These are phyloP conservation scores for Cylindroiulus punctatus DNA, from an alignment of 2,888 invertebrate genomes.

Conservation along the genomic window DNA sequence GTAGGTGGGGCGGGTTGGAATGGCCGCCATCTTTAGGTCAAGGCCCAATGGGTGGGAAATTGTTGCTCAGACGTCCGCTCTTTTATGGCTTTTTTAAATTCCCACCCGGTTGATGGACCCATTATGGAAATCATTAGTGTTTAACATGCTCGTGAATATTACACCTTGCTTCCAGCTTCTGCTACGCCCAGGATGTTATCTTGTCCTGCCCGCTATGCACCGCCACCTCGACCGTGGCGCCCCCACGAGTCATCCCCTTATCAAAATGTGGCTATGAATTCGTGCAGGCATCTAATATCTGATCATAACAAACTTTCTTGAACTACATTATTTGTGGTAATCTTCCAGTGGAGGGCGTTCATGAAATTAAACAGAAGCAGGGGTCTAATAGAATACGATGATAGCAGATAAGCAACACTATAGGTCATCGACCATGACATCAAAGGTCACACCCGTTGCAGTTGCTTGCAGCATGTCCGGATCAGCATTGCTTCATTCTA, in stretches of 20 bases:
- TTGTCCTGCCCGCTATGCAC: background rate
- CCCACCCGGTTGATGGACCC: background rate
- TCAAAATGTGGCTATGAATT: background rate
- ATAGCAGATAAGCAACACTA: too few relatives aligned
- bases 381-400: background rate
- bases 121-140: background rate
- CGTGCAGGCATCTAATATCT: background rate
- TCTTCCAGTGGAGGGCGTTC: background rate
- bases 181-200: constrained; percentile 28
- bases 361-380: background rate
- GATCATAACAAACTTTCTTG: background rate
- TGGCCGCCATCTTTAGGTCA: background rate
- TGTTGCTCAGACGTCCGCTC: background rate
- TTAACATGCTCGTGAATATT: background rate
- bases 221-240: background rate
- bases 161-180: background rate
- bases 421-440: too few relatives aligned
- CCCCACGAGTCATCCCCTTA: background rate
- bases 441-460: too few relatives aligned
- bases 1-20: background rate
- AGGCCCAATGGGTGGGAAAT: constrained; percentile 3
- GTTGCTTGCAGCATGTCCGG: too few relatives aligned
- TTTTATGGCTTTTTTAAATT: background rate
- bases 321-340: background rate
- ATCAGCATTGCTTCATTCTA: too few relatives aligned